A percentile compares a stretch with the other conserved stretches of the same genome.
phyloP scores from a whole-genome alignment of 2,888 invertebrate species.

The Magallana nippona region DNA sequence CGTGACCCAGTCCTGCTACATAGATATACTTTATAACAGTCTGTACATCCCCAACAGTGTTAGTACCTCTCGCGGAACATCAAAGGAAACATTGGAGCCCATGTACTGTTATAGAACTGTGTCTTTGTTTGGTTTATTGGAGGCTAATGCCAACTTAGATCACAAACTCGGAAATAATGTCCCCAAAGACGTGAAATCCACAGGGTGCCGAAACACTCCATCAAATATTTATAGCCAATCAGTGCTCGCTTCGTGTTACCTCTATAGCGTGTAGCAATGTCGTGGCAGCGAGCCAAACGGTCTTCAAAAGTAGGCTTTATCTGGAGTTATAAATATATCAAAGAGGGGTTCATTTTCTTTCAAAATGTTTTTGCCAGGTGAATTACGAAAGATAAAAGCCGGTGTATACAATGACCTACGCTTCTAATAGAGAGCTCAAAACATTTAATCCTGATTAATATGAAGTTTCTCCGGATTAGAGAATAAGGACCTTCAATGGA shows the following conservation, averaged over 20 bases:
- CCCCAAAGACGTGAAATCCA: slow-evolving; percentile 38
- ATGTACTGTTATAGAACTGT: background rate
- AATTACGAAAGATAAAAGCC: background rate
- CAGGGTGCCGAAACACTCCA: slow-evolving; percentile 38
- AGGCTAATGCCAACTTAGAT: slow-evolving; percentile 14
- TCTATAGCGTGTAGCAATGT: background rate
- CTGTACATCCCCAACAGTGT: background rate
- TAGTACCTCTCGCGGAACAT: background rate
- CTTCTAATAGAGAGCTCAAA: too few relatives aligned
- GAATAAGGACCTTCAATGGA: background rate
- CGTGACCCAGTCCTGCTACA: too few relatives aligned
- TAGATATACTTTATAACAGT: background rate
- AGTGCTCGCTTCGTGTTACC: slow-evolving; percentile 7
- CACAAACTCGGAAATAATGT: slow-evolving; percentile 27
- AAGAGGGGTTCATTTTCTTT: background rate
- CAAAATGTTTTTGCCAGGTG: background rate
- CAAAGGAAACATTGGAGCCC: background rate
- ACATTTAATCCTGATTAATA: too few relatives aligned
- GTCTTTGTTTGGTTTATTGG: slow-evolving; percentile 38
- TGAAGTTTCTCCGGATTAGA: background rate
- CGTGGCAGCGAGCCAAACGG: background rate
- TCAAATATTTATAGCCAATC: slow-evolving; percentile 50
- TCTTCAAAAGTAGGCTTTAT: slow-evolving; percentile 5
- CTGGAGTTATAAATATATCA: slow-evolving; percentile 29
- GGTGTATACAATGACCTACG: too few relatives aligned